These are phyloP conservation scores for Pterocles orientalis DNA, from an alignment of 2,113 vertebrate species.

Conservation along the genomic window DNA sequence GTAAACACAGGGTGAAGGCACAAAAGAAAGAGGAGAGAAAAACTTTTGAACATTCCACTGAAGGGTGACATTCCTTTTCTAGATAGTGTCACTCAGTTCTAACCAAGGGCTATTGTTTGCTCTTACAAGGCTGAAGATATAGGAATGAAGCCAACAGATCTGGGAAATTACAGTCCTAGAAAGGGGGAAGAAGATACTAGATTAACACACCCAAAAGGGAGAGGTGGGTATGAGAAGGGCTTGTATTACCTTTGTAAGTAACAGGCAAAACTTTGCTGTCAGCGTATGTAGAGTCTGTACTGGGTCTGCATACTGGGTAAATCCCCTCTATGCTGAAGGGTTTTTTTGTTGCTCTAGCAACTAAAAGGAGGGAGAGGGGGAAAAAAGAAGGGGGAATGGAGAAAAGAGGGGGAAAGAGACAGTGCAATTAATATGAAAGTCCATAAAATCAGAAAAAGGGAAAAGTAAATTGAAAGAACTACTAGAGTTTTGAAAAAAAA, in stretches of 20 bases:
- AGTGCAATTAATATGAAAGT: not conserved
- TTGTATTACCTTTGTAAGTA: not conserved
- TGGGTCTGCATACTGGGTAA: not conserved
- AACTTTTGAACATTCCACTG: not conserved
- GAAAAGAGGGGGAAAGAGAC: not conserved
- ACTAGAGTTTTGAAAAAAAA: not conserved
- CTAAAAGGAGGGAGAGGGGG: not conserved
- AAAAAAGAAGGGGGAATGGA: not conserved
- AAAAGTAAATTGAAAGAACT: not conserved
- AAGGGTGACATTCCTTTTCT: not conserved
- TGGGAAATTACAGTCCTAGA: not conserved
- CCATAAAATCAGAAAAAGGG: not conserved
- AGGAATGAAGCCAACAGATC: not conserved
- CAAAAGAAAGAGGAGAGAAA: not conserved
- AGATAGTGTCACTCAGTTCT: not conserved
- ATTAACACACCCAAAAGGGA: not conserved
- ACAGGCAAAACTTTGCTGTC: not conserved
- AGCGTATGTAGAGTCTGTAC: not conserved
- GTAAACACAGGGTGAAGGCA: not conserved
- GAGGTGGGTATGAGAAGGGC: not conserved
- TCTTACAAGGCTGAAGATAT: not conserved
- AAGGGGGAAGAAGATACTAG: not conserved
- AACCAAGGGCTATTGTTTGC: not conserved
- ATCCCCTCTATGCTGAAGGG: not conserved
- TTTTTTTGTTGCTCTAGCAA: conserved; percentile 4